phyloP scores from a whole-genome alignment of 2,113 vertebrate species.

The Cyphomyrus plagiostoma region DNA sequence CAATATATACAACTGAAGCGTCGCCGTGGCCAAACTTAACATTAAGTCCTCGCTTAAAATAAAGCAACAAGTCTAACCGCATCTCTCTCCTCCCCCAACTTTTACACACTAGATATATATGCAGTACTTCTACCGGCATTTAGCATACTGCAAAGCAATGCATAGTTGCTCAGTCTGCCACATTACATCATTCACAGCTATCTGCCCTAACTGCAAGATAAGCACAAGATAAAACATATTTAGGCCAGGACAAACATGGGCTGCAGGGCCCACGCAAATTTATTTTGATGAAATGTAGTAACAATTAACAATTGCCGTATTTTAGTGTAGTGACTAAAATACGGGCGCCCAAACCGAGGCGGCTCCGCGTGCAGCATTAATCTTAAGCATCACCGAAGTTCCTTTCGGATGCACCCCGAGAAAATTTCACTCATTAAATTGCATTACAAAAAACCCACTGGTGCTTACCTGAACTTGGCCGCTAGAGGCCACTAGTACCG shows the following conservation, averaged over 20 bases:
- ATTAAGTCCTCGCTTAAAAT: background rate
- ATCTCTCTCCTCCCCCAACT: background rate
- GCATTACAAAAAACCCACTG: background rate
- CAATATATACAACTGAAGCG: background rate
- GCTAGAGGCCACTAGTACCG: background rate
- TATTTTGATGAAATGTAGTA: background rate
- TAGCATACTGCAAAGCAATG: background rate
- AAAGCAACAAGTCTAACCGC: background rate
- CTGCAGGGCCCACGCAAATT: background rate
- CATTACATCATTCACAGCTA: background rate
- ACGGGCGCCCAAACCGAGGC: background rate
- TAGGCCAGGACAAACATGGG: background rate
- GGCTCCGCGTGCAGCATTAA: background rate
- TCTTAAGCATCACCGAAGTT: background rate
- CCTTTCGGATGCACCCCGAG: background rate
- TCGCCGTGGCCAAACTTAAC: background rate
- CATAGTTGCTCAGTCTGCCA: background rate
- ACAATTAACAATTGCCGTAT: background rate
- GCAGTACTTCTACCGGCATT: background rate
- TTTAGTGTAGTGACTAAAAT: background rate
- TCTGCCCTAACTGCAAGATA: background rate
- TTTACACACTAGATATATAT: background rate
- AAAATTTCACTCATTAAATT: background rate
- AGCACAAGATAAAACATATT: background rate
- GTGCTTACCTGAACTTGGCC: background rate